A percentile compares a stretch with the other conserved stretches of the same genome.
These are phyloP conservation scores for Cyclura pinguis DNA, from an alignment of 2,797 vertebrate species.

Conservation along the genomic window DNA sequence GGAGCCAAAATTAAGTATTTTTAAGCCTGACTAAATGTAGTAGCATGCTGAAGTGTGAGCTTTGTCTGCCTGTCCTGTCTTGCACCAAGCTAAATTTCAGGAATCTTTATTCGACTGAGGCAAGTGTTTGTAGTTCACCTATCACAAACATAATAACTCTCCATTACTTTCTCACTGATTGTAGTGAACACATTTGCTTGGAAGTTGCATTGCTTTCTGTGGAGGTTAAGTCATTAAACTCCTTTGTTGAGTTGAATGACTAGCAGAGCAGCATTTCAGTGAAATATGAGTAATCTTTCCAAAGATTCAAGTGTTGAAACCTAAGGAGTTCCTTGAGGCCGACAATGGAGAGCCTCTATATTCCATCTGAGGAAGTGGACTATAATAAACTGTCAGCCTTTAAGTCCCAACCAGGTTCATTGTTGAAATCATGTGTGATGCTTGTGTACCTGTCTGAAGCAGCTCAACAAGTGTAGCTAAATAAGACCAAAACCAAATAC, in stretches of 20 bases:
- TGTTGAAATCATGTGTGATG: background rate
- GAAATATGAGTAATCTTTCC: background rate
- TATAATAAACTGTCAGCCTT: no score
- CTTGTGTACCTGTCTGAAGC: no score
- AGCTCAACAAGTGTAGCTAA: background rate
- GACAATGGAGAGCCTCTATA: background rate
- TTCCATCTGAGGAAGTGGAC: no score
- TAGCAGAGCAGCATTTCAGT: background rate
- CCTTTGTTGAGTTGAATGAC: background rate
- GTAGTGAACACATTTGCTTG: no score
- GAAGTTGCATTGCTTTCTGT: background rate
- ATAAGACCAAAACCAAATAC: background rate
- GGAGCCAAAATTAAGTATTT: background rate
- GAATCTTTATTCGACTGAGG: background rate
- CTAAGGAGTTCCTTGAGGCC: background rate
- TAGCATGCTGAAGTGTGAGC: background rate
- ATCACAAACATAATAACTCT: background rate
- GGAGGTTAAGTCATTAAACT: background rate
- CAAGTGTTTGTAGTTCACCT: background rate
- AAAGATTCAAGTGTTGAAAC: background rate
- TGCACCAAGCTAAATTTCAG: background rate
- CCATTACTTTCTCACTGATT: no score
- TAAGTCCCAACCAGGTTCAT: no score
- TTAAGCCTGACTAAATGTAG: background rate
- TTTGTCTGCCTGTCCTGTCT: background rate